A percentile compares a stretch with the other conserved stretches of the same genome.
Conservation (phyloP, 2,113 vertebrate species). For the Cheilinus undulatus region DNA sequence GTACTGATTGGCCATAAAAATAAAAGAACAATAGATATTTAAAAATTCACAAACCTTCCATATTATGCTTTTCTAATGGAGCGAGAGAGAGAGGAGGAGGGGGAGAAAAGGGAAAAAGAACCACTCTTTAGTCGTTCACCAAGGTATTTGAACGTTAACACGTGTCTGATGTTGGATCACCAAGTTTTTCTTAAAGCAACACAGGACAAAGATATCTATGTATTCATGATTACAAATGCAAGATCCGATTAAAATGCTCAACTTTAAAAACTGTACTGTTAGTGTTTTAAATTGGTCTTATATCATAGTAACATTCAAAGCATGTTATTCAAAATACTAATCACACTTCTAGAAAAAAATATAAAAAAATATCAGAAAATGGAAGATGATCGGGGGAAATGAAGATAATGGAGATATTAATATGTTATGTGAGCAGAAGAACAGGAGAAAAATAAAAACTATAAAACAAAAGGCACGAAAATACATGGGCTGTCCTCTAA, state of each 20-base stretch:
- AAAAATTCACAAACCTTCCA: slow-evolving; percentile 88
- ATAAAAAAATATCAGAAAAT: background rate
- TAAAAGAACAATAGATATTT: slow-evolving; percentile 31
- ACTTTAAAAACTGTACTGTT: background rate
- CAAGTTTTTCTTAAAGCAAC: slow-evolving; percentile 82
- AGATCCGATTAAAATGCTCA: slow-evolving; percentile 31
- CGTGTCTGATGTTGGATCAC: slow-evolving; percentile 82
- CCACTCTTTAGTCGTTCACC: slow-evolving; percentile 82
- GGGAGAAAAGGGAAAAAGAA: slow-evolving; percentile 80
- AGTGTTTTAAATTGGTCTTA: background rate
- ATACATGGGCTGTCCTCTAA: background rate
- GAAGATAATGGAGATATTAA: background rate
- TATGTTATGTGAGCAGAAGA: no score
- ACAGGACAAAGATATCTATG: slow-evolving; percentile 27
- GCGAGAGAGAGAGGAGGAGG: slow-evolving; percentile 77
- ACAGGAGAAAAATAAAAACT: background rate
- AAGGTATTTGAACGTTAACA: slow-evolving; percentile 57
- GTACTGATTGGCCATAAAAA: slow-evolving; percentile 67
- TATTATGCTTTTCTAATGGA: slow-evolving; percentile 90
- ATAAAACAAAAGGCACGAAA: background rate
- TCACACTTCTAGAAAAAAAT: slow-evolving; percentile 10
- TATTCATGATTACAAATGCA: slow-evolving; percentile 18
- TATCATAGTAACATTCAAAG: background rate
- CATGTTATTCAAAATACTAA: background rate
- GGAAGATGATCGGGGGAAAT: slow-evolving; percentile 12